Evolutionary conservation across 2,113 vertebrate genomes (phyloP).

Genomic region (Galbula dea): DNA sequence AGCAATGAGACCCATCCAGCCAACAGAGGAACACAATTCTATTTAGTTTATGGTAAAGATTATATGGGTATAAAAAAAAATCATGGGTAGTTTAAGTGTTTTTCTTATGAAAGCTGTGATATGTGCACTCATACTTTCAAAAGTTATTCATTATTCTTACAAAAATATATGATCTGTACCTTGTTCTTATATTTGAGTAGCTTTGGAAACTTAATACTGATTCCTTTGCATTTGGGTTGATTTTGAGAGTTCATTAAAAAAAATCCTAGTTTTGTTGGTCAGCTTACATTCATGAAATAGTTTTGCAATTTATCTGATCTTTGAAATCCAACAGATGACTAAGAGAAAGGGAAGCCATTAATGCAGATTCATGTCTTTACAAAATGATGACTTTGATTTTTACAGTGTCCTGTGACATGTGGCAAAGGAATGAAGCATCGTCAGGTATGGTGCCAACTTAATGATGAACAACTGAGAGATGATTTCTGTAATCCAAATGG

Average conservation of each 20-base stretch:
- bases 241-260: background rate
- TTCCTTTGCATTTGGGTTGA: background rate
- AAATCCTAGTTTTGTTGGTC: background rate
- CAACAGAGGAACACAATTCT: background rate
- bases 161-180: background rate
- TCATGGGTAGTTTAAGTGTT: background rate
- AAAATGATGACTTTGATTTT: background rate
- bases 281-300: background rate
- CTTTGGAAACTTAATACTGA: background rate
- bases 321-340: background rate
- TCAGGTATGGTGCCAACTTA: conserved; percentile 82
- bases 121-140: background rate
- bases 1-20: background rate
- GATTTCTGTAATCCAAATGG: conserved; percentile 79
- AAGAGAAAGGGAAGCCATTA: background rate
- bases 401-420: conserved; percentile 89
- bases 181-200: background rate
- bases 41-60: background rate
- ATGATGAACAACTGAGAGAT: conserved; percentile 80
- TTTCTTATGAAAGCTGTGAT: background rate
- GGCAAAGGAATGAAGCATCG: conserved; percentile 86
- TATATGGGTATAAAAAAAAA: background rate
- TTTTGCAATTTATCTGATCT: background rate
- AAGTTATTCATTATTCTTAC: background rate
- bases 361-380: background rate